These are phyloP conservation scores for Hypomesus transpacificus DNA, from an alignment of 2,113 vertebrate genomes.

Conservation along the genomic window DNA sequence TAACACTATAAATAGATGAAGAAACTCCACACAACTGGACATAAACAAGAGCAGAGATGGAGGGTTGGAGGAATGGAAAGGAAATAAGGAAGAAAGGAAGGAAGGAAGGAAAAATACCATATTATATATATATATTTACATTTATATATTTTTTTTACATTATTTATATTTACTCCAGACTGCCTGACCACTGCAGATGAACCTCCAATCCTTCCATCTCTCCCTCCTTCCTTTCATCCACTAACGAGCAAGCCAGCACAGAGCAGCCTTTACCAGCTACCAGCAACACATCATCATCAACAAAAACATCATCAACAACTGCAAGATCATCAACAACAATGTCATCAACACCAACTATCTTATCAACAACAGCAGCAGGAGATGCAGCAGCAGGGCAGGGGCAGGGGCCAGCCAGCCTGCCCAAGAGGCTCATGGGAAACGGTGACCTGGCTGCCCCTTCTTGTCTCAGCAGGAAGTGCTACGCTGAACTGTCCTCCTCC, in stretches of 20 bases:
- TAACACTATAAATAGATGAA: not conserved
- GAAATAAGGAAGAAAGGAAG: not conserved
- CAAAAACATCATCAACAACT: not conserved
- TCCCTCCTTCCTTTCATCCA: not conserved
- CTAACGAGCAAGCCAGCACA: too few species aligned
- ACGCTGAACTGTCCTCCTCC: not conserved
- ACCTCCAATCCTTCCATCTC: not conserved
- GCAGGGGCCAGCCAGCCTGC: too few species aligned
- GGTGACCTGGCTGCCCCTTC: not conserved
- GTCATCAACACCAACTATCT: not conserved
- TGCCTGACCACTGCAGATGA: not conserved
- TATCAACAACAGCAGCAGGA: not conserved
- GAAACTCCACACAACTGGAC: not conserved
- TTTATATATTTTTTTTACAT: too few species aligned
- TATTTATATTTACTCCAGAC: not conserved
- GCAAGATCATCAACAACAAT: not conserved
- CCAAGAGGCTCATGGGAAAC: not conserved
- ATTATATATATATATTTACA: not conserved
- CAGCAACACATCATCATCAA: not conserved
- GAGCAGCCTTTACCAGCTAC: not conserved
- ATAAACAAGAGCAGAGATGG: not conserved
- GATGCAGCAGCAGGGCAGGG: not conserved
- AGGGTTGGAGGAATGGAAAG: not conserved
- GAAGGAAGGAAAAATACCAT: not conserved
- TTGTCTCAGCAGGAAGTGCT: slow-evolving; percentile 2